Conservation (phyloP, 2,888 invertebrate genomes). For the Phyto melanocephala region DNA sequence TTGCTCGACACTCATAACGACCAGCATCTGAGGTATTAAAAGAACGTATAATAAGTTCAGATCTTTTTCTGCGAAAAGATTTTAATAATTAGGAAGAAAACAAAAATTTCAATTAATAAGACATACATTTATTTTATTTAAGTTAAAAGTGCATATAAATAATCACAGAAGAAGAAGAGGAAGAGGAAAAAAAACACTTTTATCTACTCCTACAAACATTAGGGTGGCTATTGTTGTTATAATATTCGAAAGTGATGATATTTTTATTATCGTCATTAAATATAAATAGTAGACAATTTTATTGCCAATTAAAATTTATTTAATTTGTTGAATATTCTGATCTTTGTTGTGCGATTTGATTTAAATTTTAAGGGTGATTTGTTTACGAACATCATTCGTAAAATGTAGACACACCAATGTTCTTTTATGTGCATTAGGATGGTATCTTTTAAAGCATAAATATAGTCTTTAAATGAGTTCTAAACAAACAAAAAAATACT, state of each 20-base stretch:
- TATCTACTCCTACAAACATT: background rate
- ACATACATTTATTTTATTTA: background rate
- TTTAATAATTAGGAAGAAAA: slow-evolving; percentile 38
- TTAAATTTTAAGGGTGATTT: slow-evolving; percentile 31
- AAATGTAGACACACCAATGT: slow-evolving; percentile 13
- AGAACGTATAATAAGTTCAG: slow-evolving; percentile 89
- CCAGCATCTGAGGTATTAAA: slow-evolving; percentile 87
- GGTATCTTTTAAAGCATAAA: too few species aligned
- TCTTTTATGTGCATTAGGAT: too few species aligned
- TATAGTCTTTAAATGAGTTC: too few species aligned
- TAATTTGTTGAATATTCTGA: background rate
- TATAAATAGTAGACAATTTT: background rate
- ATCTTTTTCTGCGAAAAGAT: slow-evolving; percentile 85
- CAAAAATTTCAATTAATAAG: slow-evolving; percentile 16
- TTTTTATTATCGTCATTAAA: background rate
- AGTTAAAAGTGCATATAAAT: background rate
- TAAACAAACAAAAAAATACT: too few species aligned
- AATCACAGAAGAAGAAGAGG: too few species aligned
- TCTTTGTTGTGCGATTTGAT: background rate
- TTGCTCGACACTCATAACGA: slow-evolving; percentile 89
- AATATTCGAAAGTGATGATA: background rate
- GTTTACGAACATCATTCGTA: background rate
- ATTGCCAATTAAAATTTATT: slow-evolving; percentile 8
- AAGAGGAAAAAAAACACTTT: background rate
- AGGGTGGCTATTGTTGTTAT: background rate